Conservation (phyloP, 37 sponge, comb jelly and placozoan species). For the Beroe ovata region DNA sequence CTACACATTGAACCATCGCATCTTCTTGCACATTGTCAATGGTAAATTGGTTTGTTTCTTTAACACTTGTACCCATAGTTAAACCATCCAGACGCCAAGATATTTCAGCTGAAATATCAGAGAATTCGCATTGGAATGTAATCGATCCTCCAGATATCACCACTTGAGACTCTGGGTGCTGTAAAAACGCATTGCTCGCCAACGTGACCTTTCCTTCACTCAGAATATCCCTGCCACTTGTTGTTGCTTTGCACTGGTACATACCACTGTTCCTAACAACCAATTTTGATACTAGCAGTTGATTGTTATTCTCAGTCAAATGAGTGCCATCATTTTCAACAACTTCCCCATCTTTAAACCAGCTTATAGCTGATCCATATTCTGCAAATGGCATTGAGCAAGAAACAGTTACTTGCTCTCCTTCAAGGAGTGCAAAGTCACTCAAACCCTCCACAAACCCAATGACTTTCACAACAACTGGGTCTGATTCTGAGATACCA, state of each 20-base stretch:
- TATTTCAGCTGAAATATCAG: not conserved
- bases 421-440: not conserved
- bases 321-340: not conserved
- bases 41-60: not conserved
- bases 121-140: not conserved
- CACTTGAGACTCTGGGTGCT: not conserved
- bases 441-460: not conserved
- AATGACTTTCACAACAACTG: not conserved
- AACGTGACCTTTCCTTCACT: not conserved
- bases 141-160: not conserved
- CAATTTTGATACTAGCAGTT: not conserved
- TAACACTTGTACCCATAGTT: not conserved
- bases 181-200: not conserved
- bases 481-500: conserved; percentile 4
- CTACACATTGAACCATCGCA: not conserved
- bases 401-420: not conserved
- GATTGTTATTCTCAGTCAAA: not conserved
- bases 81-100: not conserved
- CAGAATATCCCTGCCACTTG: not conserved
- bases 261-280: not conserved
- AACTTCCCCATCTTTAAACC: not conserved
- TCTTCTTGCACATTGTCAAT: not conserved
- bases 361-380: not conserved
- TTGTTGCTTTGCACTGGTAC: not conserved
- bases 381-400: not conserved